Conservation (phyloP, 1,140 invertebrate genomes). For the Procambarus virginalis region DNA sequence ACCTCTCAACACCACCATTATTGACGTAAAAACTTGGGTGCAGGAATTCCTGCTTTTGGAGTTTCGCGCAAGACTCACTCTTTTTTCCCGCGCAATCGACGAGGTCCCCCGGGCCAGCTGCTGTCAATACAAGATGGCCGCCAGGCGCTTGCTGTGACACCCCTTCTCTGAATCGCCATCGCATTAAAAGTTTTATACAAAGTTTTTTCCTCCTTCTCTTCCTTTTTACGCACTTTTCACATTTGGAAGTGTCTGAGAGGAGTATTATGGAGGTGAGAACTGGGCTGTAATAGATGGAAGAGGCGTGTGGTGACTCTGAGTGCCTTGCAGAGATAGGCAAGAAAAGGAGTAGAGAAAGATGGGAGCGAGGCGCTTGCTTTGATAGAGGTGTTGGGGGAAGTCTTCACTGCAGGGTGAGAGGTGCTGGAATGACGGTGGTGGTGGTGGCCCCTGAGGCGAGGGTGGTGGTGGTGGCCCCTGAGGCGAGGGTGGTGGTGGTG, state of each 20-base stretch:
- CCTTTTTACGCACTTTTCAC: background rate
- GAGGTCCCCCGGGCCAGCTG: background rate
- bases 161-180: background rate
- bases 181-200: background rate
- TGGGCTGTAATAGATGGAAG: background rate
- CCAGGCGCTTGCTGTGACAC: background rate
- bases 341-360: too few species aligned
- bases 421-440: too few species aligned
- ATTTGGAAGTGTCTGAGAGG: background rate
- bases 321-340: background rate
- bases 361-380: too few species aligned
- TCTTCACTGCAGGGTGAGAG: too few species aligned
- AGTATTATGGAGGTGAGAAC: background rate
- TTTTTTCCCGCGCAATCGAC: background rate
- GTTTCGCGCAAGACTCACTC: background rate
- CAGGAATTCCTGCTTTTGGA: background rate
- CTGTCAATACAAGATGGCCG: conserved; percentile 2
- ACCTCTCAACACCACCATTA: background rate
- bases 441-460: too few species aligned
- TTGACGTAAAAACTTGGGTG: background rate
- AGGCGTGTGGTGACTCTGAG: background rate
- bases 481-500: too few species aligned
- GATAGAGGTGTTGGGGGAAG: too few species aligned
- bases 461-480: too few species aligned
- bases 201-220: background rate